Evolutionary conservation across 2,888 invertebrate genomes (phyloP).

Genomic region (Pollenia amentaria): DNA sequence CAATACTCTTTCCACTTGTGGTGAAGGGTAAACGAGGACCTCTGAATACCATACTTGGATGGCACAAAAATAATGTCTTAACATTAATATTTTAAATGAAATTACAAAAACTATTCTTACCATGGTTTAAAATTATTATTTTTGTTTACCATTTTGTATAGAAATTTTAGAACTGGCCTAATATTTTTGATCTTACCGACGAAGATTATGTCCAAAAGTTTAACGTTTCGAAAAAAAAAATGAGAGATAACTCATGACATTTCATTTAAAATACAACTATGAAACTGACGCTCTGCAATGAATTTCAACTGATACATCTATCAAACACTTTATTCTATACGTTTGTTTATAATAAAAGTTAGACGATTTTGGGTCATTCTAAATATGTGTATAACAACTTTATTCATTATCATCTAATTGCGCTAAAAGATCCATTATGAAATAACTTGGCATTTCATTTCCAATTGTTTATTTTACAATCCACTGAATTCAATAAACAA

Average conservation of each 20-base stretch:
- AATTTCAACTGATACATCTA: background rate
- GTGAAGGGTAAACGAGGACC: too few species aligned
- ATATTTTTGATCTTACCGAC: background rate
- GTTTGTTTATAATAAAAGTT: background rate
- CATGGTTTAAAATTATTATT: too few species aligned
- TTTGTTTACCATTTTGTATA: too few species aligned
- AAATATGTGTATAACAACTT: background rate
- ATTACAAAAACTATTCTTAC: too few species aligned
- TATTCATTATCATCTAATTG: background rate
- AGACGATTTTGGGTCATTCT: background rate
- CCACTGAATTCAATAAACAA: background rate
- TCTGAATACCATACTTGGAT: too few species aligned
- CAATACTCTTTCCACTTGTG: too few species aligned
- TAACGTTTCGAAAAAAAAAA: background rate
- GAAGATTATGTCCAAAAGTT: background rate
- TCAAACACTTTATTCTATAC: background rate
- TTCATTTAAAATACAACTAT: background rate
- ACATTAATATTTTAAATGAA: too few species aligned
- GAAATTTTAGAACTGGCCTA: too few species aligned
- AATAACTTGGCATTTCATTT: background rate
- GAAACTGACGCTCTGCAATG: background rate
- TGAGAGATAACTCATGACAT: background rate
- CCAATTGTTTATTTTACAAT: slow-evolving; percentile 10
- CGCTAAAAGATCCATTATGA: background rate
- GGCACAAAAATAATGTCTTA: too few species aligned